Evolutionary conservation across 92 coral and sea anemone genomes (phyloP), one percentile per base, ranked within the genome.

Genomic region (Paramuricea clavata): DNA sequence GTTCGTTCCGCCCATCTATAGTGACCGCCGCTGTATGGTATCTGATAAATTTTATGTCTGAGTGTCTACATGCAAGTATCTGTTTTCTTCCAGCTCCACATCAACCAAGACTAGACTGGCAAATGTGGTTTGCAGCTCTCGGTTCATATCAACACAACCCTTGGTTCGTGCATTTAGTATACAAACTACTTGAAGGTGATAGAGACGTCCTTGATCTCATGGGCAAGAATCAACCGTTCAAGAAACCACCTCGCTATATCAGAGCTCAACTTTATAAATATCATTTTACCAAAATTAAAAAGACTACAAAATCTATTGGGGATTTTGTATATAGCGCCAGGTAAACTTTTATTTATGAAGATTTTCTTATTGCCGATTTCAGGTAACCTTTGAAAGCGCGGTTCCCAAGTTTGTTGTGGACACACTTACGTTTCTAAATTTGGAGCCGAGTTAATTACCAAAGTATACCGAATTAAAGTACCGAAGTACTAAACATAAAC

Each of bases 51-150:
- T 36, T 36, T 36, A 36, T 36, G 42, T 36, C 3, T 36, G 42
- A 36, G 42, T 36, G 42, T 36, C 42, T n/a, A 6, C n/a, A n/a
- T n/a, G n/a, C n/a, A n/a, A n/a, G n/a, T n/a, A n/a, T n/a, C n/a
- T n/a, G n/a, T n/a, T n/a, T n/a, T n/a, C n/a, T 69, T 87, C 41
- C 89, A 96, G 99, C 98, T 2, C 98, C 99, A 34, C 99, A 96
- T 69, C 99, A 96, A 76, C 99, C 99, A 39, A 95, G 99, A 42
- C 90, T 96, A 34, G 99, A 96, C 87, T 96, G 99, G 99, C 99
- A 96, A 86, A 93, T 96, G 92, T 96, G 99, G 99, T 96, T 96
- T 78, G 99, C 99, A 4, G 99, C 99, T 0, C 92, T 96, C 5
- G 98, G 95, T 25, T 90, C 94, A 19, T 96, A 96, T 82, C 91